Conservation (phyloP, 2,888 invertebrate genomes). For the Piscicola geometra region DNA sequence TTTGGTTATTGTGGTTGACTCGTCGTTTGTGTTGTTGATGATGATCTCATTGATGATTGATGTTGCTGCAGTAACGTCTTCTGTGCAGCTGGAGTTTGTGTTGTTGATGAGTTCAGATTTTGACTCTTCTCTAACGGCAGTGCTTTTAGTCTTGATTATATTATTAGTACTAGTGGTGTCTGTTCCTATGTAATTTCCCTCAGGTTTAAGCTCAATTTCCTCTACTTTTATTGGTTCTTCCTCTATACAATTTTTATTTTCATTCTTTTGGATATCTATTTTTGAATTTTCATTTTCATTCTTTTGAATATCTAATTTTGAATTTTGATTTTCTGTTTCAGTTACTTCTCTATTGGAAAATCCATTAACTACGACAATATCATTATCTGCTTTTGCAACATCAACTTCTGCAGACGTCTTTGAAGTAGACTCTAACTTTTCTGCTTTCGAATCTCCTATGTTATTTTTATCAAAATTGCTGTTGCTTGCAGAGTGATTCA, state of each 20-base stretch:
- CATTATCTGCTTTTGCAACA: neutral
- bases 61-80: neutral
- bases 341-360: neutral
- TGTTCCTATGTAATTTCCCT: no score
- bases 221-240: neutral
- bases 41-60: neutral
- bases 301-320: neutral
- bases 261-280: neutral
- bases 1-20: neutral
- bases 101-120: neutral
- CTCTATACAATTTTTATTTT: neutral
- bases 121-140: neutral
- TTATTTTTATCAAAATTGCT: conserved; percentile 5
- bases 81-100: neutral
- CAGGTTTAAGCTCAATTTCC: no score
- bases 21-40: no score
- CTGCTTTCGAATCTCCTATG: neutral
- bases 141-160: neutral
- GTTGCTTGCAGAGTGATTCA: neutral
- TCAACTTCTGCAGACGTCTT: neutral
- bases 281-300: neutral
- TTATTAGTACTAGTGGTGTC: neutral
- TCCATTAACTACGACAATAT: neutral
- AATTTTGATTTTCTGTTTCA: neutral
- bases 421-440: neutral